A percentile compares a stretch with the other conserved stretches of the same genome.
Evolutionary conservation across 2,113 vertebrate genomes (phyloP).

Genomic region (Silurus meridionalis): DNA sequence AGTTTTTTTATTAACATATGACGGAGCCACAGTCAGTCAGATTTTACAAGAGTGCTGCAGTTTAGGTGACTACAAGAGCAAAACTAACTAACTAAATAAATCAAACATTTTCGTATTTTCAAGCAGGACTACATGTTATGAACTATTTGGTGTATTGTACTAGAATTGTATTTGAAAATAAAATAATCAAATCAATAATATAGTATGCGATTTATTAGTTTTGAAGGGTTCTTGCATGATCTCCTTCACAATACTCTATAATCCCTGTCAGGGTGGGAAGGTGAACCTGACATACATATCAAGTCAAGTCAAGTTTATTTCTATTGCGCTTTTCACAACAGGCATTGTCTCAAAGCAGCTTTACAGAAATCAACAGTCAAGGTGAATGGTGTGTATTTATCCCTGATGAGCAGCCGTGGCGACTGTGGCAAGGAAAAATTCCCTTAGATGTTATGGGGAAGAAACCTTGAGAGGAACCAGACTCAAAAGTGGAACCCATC

Average conservation of each 20-base stretch:
- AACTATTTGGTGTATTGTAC: neutral
- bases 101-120: neutral
- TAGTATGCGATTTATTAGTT: neutral
- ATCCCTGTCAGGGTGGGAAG: neutral
- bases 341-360: no score
- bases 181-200: neutral
- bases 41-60: neutral
- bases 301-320: no score
- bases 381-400: no score
- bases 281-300: no score
- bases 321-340: no score
- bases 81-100: neutral
- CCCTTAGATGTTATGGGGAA: no score
- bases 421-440: no score
- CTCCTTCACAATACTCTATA: neutral
- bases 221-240: neutral
- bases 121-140: neutral
- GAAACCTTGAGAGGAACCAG: no score
- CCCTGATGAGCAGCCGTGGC: no score
- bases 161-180: neutral
- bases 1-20: neutral
- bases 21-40: neutral
- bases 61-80: neutral
- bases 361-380: no score
- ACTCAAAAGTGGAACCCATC: no score